phyloP scores from a whole-genome alignment of 2,797 vertebrate species.

The Caiman crocodilus region DNA sequence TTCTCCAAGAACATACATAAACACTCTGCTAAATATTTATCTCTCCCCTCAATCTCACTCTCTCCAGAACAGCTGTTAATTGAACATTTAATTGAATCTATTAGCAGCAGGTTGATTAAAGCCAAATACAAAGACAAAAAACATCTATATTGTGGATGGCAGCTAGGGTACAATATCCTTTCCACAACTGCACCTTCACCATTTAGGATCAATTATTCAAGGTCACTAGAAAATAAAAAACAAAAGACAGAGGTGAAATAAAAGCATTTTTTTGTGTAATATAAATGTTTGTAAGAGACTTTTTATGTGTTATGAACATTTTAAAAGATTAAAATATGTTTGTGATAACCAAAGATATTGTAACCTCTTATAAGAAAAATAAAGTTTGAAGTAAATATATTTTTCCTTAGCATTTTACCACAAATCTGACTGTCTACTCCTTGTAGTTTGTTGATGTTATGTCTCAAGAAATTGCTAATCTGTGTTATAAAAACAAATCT shows the following conservation, averaged over 20 bases:
- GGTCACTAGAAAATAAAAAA: not conserved
- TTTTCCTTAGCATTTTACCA: constrained; percentile 8
- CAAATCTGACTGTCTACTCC: not conserved
- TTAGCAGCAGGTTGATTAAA: constrained; percentile 24
- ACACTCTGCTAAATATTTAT: constrained; percentile 50
- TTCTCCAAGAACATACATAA: not conserved
- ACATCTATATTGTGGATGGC: not conserved
- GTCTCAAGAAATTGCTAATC: not conserved
- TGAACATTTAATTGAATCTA: constrained; percentile 36
- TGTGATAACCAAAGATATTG: not conserved
- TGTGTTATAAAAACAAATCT: not conserved
- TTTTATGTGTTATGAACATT: not conserved
- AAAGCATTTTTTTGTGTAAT: not conserved
- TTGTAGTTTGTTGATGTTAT: not conserved
- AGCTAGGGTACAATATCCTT: not conserved
- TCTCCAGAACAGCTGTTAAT: constrained; percentile 45
- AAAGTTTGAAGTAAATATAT: constrained; percentile 8
- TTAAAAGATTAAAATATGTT: not conserved
- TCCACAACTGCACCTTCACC: not conserved
- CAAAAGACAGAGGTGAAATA: not conserved
- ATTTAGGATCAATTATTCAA: not conserved
- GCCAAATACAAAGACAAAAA: not conserved
- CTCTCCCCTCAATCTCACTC: not conserved
- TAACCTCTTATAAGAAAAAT: not conserved
- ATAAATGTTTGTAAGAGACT: not conserved